A percentile compares a stretch with the other conserved stretches of the same genome.
These are phyloP conservation scores for Pristionchus japonicus DNA, from an alignment of 2,888 invertebrate genomes.

Conservation along the genomic window DNA sequence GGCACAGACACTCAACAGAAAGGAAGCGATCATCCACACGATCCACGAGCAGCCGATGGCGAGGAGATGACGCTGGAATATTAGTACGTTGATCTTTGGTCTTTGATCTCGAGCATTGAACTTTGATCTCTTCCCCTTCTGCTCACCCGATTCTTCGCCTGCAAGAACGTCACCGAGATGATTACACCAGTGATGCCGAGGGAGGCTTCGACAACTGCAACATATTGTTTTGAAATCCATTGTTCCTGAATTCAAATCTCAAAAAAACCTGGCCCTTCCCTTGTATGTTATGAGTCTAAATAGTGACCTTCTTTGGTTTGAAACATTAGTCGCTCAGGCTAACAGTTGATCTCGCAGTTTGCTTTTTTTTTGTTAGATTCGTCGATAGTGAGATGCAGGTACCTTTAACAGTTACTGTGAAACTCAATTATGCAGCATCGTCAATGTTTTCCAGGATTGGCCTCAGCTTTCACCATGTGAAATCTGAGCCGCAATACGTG, in stretches of 20 bases:
- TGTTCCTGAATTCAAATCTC: no score
- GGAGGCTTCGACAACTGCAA: constrained; percentile 4
- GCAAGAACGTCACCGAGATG: constrained; percentile 28
- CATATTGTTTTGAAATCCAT: no score
- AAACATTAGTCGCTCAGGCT: no score
- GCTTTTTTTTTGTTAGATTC: no score
- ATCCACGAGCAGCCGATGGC: constrained; percentile 40
- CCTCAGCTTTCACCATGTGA: neutral
- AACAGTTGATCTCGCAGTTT: no score
- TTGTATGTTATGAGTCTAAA: no score
- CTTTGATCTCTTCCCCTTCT: neutral
- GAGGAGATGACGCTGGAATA: constrained; percentile 23
- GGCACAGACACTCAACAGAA: constrained; percentile 24
- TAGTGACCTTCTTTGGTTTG: no score
- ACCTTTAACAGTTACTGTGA: no score
- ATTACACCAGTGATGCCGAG: constrained; percentile 25
- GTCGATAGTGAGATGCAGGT: no score
- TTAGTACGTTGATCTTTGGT: neutral
- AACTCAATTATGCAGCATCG: no score
- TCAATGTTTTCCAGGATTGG: neutral
- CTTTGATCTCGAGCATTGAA: neutral
- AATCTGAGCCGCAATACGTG: neutral
- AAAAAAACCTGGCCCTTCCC: no score
- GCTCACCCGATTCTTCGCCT: constrained; percentile 26
- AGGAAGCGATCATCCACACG: constrained; percentile 33